Conservation (phyloP, 2,888 invertebrate genomes). For the Sphinx pinastri region DNA sequence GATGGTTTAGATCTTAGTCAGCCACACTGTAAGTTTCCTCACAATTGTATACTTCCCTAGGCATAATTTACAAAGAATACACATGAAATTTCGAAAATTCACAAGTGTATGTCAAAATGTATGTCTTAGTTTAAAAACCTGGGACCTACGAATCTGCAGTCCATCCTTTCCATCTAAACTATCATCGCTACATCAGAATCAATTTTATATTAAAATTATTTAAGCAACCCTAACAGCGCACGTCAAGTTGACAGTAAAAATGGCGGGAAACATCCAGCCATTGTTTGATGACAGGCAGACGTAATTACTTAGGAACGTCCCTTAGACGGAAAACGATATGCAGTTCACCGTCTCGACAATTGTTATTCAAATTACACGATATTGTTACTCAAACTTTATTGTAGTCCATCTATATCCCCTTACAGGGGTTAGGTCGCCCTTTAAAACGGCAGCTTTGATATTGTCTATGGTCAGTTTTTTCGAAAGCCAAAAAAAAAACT, state of each 20-base stretch:
- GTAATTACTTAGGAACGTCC: constrained; percentile 19
- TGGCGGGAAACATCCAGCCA: constrained; percentile 41
- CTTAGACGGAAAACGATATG: background rate
- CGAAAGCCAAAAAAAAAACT: no score
- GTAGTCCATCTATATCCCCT: no score
- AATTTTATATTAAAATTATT: background rate
- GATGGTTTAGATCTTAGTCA: no score
- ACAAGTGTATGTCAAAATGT: background rate
- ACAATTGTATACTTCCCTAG: no score
- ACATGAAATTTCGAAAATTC: no score
- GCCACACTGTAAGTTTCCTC: no score
- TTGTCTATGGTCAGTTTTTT: no score
- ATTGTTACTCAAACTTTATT: background rate
- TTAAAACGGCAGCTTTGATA: no score
- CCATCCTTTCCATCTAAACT: background rate
- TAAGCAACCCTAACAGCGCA: constrained; percentile 41
- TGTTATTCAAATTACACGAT: constrained; percentile 10
- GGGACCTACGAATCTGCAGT: background rate
- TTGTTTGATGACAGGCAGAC: constrained; percentile 38
- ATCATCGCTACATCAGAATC: background rate
- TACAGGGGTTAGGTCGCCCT: no score
- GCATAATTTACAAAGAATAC: no score
- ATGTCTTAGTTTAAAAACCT: background rate
- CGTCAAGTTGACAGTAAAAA: constrained; percentile 55
- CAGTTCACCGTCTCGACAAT: constrained; percentile 10